Percentiles rank a stretch among this genome's conserved stretches.
Conservation (phyloP, 2,113 vertebrate genomes). For the Serinus canaria region DNA sequence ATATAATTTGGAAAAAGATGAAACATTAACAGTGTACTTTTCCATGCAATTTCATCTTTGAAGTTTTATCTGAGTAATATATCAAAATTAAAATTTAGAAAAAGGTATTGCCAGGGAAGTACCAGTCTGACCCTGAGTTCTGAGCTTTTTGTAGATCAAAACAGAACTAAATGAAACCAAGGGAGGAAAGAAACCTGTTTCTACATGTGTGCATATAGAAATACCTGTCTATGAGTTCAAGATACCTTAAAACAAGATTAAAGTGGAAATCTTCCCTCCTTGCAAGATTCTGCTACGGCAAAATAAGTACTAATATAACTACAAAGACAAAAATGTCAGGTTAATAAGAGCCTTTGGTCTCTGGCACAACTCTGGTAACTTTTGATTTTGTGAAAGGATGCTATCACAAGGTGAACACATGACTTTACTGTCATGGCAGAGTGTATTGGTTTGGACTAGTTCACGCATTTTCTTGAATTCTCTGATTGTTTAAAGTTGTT, state of each 20-base stretch:
- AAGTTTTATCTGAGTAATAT: not conserved
- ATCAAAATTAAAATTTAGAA: not conserved
- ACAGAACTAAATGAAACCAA: not conserved
- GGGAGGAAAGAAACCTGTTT: not conserved
- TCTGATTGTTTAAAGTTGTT: not conserved
- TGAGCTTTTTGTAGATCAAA: constrained; percentile 5
- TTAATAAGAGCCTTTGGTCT: not conserved
- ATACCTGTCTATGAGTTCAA: not conserved
- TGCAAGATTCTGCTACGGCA: not conserved
- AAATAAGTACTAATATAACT: not conserved
- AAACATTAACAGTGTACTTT: not conserved
- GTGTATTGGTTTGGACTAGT: not conserved
- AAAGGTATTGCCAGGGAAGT: not conserved
- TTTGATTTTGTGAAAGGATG: not conserved
- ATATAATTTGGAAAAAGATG: constrained; percentile 13
- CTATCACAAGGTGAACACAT: not conserved
- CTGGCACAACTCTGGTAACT: not conserved
- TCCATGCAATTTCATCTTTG: not conserved
- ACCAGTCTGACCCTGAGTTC: not conserved
- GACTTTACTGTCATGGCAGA: fast-evolving
- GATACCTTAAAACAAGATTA: not conserved
- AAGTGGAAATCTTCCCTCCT: not conserved
- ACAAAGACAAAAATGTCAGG: not conserved
- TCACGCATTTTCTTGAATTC: not conserved
- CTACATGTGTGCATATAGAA: not conserved